Evolutionary conservation across 1,140 invertebrate species (phyloP), one percentile per base, ranked within the genome.

Genomic region (Battus philenor): DNA sequence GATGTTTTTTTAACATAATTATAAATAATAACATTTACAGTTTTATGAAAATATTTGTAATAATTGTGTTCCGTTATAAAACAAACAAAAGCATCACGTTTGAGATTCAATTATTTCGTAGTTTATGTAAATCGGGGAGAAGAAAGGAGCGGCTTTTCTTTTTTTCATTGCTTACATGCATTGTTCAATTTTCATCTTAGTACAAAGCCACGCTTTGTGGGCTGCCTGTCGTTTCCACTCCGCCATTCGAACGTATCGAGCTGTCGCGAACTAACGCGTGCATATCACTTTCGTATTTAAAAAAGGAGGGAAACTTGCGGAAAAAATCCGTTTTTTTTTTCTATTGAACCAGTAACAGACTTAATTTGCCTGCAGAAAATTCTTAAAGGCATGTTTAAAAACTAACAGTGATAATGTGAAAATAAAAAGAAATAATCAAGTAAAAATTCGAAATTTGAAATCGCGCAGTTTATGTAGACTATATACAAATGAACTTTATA

Each of bases 241-340:
- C 50, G 49, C 38, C 74, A 79, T 59, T 80, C 58, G 59, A 47
- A 64, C 54, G 66, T 59, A 56, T 48, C 38, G 54, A 39, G 51
- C 50, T 46, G 65, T 47, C 58, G 75, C 63, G 73, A 50, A 61
- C 65, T 34, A 72, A 79, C 76, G 79, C 73, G 63, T 63, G 49
- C 56, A 32, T 49, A 44, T 64, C 65, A 79, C 77, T 81, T 80
- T 81, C 80, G 71, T 68, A 64, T 60, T 64, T 50, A 54, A 56
- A 68, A 72, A 64, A 64, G 64, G 59, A 65, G 66, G 70, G 70
- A 68, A 73, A 68, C 44, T 51, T 54, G 41, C 47, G 49, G 53
- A 56, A 71, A 70, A 78, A 69, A 72, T 68, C 58, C 36, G 38
- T 55, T 64, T 65, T 68, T 72, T 68, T 69, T 54, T 54, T 36